A percentile compares a stretch with the other conserved stretches of the same genome.
Conservation (phyloP, 1,140 invertebrate species). For the silkworm (Bombyx mori) region ASM3026992v2 NC_085107.1:19746001-19746500, state of each 20-base stretch:
- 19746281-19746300: constrained; percentile 76
- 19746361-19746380: constrained; percentile 82
- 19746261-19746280: constrained; percentile 71
- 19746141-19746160: no score
- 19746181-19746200: no score
- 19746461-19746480: not conserved
- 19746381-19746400: constrained; percentile 91
- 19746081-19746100: no score
- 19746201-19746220: no score
- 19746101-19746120: no score
- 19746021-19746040: no score
- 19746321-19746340: constrained; percentile 89
- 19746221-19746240: no score
- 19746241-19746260: not conserved
- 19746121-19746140: no score
- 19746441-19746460: constrained; percentile 88
- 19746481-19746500: not conserved
- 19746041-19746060: no score
- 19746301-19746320: constrained; percentile 78
- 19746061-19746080: no score
- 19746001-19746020: no score
- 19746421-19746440: constrained; percentile 89
- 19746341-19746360: constrained; percentile 85
- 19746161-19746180: no score
- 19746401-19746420: constrained; percentile 79